Percentiles rank a stretch among this genome's conserved stretches.
phyloP scores from a whole-genome alignment of 2,888 invertebrate genomes.

The Nebria salina region DNA sequence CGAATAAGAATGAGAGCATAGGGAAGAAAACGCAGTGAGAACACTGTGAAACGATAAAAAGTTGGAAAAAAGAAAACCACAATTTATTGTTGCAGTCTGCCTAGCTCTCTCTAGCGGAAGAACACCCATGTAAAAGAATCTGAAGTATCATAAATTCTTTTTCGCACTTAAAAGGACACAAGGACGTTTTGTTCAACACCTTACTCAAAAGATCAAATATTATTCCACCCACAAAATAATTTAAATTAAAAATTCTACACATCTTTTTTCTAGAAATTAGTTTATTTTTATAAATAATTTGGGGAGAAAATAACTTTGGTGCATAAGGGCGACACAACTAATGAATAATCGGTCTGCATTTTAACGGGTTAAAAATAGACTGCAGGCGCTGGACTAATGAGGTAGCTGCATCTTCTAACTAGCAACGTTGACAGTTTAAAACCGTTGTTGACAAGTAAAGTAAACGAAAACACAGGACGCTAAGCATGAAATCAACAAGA shows the following conservation, averaged over 20 bases:
- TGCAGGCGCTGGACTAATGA: neutral
- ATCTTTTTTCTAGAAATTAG: too few species aligned
- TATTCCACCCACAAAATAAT: neutral
- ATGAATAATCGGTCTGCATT: neutral
- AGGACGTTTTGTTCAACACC: slow-evolving; percentile 9
- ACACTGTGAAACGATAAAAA: slow-evolving; percentile 33
- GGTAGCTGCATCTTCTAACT: neutral
- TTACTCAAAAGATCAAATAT: neutral
- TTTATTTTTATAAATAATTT: too few species aligned
- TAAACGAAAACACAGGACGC: neutral
- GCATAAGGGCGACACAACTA: neutral
- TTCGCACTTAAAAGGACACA: slow-evolving; percentile 23
- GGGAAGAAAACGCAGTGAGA: slow-evolving; percentile 24
- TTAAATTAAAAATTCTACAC: too few species aligned
- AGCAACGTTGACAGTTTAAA: neutral
- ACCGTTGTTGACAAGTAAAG: neutral
- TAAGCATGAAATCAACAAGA: slow-evolving; percentile 11
- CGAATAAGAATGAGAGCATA: neutral
- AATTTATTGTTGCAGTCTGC: slow-evolving; percentile 37
- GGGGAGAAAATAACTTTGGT: too few species aligned
- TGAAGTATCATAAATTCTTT: slow-evolving; percentile 20
- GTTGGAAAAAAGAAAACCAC: slow-evolving; percentile 40
- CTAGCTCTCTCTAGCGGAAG: slow-evolving; percentile 7
- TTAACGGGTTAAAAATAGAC: neutral
- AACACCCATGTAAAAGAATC: slow-evolving; percentile 22